Base-by-base conservation (phyloP, 1,140 invertebrate genomes). In the Frieseomelitta varia region DNA sequence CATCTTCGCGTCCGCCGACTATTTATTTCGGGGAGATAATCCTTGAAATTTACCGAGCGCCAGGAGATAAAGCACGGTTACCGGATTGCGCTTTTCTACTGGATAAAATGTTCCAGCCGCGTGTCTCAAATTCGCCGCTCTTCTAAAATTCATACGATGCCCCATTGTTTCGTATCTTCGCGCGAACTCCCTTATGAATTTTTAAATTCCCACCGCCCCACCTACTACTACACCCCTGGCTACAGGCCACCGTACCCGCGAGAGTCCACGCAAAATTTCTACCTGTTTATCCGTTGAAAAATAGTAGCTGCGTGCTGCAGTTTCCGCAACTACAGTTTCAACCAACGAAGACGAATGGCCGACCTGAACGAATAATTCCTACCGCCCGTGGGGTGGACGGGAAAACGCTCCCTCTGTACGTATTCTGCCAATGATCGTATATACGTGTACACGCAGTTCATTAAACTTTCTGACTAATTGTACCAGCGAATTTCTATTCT, bases 141-240 rank as follows among this genome's bases (percentile, higher is more conserved):
- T 30, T 84, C 75, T 84, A 84, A 84, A 84, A 84, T 84, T 84
- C 81, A 84, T 84, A 78, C 75, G 65, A 84, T 27, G 55, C 81
- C 81, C 81, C 81, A 84, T 84, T 84, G 81, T 84, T 84, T 84
- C 67, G 81, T 84, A 84, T 84, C 81, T 79, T 61, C 76, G 55
- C 56, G 75, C 81, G 81, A 69, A 71, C 81, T 61, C 55, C 81
- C 81, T 84, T 84, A 84, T 79, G 81, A 84, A 84, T 84, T 71
- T 84, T 84, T 84, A 63, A 84, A 78, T 47, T 6, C 39, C 6
- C 8, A 47, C 8, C 39, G 6, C 81, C 14, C 58, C 76, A 30
- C 30, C 30, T 2, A 30, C 30, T 30, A 2, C 30, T 30, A 30
- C 30, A 30, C 1, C 30, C 30, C 30, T 1, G 76, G 67, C 75